phyloP scores from a whole-genome alignment of 1,140 invertebrate genomes.

The Drosophila funebris region DNA sequence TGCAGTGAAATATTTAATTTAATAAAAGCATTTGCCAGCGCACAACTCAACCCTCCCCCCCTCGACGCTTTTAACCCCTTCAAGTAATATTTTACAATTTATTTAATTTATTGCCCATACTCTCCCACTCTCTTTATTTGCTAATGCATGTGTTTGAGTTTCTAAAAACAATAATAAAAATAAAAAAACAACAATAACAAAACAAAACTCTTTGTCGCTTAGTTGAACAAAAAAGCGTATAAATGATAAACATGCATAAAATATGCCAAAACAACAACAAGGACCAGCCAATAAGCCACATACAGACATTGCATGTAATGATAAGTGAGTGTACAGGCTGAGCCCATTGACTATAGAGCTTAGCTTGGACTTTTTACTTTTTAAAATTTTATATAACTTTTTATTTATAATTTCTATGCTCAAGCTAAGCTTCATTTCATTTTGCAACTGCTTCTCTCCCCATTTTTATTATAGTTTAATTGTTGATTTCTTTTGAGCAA shows the following conservation, averaged over 20 bases:
- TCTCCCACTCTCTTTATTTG: background rate
- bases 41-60: background rate
- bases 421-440: too few relatives aligned
- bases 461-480: too few relatives aligned
- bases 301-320: constrained; percentile 31
- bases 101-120: constrained; percentile 76
- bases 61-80: constrained; percentile 20
- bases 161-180: too few relatives aligned
- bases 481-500: too few relatives aligned
- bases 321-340: constrained; percentile 17
- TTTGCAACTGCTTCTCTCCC: too few relatives aligned
- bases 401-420: too few relatives aligned
- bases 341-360: background rate
- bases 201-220: constrained; percentile 33
- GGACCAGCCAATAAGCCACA: constrained; percentile 45
- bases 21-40: constrained; percentile 62
- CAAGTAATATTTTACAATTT: constrained; percentile 74
- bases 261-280: constrained; percentile 71
- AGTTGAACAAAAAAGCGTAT: constrained; percentile 62
- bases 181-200: too few relatives aligned
- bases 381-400: too few relatives aligned
- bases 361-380: background rate
- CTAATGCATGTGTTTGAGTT: constrained; percentile 4
- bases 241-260: constrained; percentile 80
- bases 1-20: constrained; percentile 80